Evolutionary conservation across 2,797 vertebrate species (phyloP), one percentile per base, ranked within the genome.

Genomic region (Poeciliopsis paucimaculata): DNA sequence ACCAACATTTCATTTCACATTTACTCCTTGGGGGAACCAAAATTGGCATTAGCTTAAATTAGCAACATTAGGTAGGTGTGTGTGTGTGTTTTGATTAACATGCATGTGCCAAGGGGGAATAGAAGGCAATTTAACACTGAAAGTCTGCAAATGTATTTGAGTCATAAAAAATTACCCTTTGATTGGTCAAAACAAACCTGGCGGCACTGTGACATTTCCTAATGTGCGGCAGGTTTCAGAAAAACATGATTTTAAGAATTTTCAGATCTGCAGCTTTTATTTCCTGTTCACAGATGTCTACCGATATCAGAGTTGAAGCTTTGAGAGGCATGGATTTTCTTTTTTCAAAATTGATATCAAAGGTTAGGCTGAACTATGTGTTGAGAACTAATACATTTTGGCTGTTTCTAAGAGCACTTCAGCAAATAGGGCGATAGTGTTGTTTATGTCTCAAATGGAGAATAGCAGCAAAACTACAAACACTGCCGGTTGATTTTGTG

Each of bases 381-480:
- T 68, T 70, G 2, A 70, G 18, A 31, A 64, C 23, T 16, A 31
- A 74, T 47, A 60, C 47, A 9, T 34, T 51, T 55, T 43, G 47
- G 13, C 31, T 57, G 72, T 77, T 71, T 76, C 23, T 31, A 8
- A 77, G 20, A 68, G n/a, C 36, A 57, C 36, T 70, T n/a, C 23
- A n/a, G 31, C 7, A 78, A 81, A 85, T 72, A 7, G 34, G 9
- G 53, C 68, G 71, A 43, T 31, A 51, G 10, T 55, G 43, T 60
- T 70, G 55, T 53, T 77, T 36, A 46, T 34, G n/a, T 75, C 57
- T 66, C 10, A 73, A 23, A 68, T 20, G 11, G 31, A 77, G 11
- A 73, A 71, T 36, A 28, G 68, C 0, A 23, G 28, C 31, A 49
- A 81, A 74, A 78, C 3, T 15, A 43, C n/a, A 71, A 39, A 28